Evolutionary conservation across 2,888 invertebrate species (phyloP).

Genomic region (Limenitis camilla): DNA sequence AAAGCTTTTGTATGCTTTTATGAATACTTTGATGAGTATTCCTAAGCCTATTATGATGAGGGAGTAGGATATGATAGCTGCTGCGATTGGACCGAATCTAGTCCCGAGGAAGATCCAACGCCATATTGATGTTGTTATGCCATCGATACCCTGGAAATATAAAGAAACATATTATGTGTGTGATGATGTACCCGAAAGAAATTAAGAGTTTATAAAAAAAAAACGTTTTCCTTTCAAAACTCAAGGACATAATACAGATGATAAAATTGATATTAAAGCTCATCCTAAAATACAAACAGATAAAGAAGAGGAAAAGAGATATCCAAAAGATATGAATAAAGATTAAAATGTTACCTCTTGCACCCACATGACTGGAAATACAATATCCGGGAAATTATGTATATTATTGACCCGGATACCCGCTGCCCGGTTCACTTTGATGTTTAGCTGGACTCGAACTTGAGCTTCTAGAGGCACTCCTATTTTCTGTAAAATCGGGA

Average conservation of each 20-base stretch:
- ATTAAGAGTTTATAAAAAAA: too few relatives aligned
- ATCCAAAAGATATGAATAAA: too few relatives aligned
- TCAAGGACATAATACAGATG: too few relatives aligned
- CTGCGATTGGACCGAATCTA: constrained; percentile 82
- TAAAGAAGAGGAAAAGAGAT: too few relatives aligned
- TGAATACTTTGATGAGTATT: constrained; percentile 78
- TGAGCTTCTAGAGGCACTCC: constrained; percentile 89
- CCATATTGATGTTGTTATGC: constrained; percentile 84
- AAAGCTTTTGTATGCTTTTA: constrained; percentile 83
- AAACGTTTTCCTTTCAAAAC: too few relatives aligned
- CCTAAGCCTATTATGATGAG: constrained; percentile 80
- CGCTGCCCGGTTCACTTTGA: constrained; percentile 84
- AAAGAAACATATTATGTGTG: constrained; percentile 2
- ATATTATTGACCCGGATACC: constrained; percentile 78
- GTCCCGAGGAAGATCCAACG: constrained; percentile 88
- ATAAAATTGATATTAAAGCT: too few relatives aligned
- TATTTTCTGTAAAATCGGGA: constrained; percentile 84
- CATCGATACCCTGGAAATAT: constrained; percentile 80
- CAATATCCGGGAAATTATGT: constrained; percentile 83
- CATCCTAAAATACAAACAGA: too few relatives aligned
- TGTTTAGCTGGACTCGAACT: constrained; percentile 85
- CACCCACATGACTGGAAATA: constrained; percentile 92
- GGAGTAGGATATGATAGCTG: constrained; percentile 81
- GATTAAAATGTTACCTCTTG: constrained; percentile 78
- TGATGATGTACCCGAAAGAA: not conserved